Evolutionary conservation across 2,888 invertebrate species (phyloP), one percentile per base, ranked within the genome.

Genomic region (Baronia brevicornis): DNA sequence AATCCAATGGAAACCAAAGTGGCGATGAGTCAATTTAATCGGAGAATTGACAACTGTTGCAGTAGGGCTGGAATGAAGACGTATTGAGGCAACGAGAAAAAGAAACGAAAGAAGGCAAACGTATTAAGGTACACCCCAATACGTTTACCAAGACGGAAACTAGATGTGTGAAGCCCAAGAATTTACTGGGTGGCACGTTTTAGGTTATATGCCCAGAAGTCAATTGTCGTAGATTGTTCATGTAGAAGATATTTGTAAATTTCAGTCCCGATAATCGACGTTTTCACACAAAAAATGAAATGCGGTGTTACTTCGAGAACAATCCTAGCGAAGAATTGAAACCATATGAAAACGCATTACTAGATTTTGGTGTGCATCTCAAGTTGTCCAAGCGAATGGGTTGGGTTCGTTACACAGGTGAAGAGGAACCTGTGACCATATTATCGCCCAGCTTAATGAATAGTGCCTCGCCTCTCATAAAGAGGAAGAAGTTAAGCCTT

Each of bases 341-440:
- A n/a, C 41, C 48, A 0, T 77, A 66, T 39, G 68, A 72, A 21
- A 28, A 51, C 6, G 72, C 65, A 1, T 53, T 85, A 1, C 44
- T 71, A 20, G 85, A 85, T 44, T 85, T 85, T 26, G 79, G 82
- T 1, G 68, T 75, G 0, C 85, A 85, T 42, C 46, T 84, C 25
- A 84, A 84, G 44, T 48, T 80, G 10, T 55, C 85, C 0, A 53
- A 82, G 0, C 65, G 79, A 0, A 66, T 84, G 57, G 84, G 84
- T 7, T 85, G 84, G 84, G 70, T 71, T 36, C 39, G 52, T 0
- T 48, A 40, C 7, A 62, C 67, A 0, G 55, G 55, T 2, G 9
- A 6, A 0, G 36, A 36, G 3, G 53, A 49, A 0, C 56, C 59
- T 0, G 47, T 56, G 1, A 38, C 48, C 0, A 49, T 58, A 1